A percentile compares a stretch with the other conserved stretches of the same genome.
Evolutionary conservation across 2,113 vertebrate species (phyloP).

Genomic region (Burhinus bistriatus): DNA sequence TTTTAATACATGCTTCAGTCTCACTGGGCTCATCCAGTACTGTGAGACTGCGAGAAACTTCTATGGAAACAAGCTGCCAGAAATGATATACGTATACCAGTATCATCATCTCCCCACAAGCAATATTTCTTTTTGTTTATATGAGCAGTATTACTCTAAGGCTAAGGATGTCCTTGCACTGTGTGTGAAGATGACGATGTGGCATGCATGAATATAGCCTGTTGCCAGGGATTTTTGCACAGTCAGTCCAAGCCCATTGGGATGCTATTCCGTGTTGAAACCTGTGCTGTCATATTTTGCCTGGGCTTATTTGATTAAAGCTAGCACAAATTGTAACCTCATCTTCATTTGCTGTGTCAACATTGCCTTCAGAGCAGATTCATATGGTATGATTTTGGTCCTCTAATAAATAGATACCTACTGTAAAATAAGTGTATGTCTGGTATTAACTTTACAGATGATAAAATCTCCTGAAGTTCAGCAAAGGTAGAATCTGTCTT

Average conservation of each 20-base stretch:
- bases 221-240: neutral
- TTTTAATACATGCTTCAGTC: neutral
- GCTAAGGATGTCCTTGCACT: neutral
- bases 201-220: neutral
- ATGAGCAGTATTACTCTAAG: neutral
- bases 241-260: neutral
- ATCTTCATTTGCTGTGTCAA: neutral
- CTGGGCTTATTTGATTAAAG: neutral
- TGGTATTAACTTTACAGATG: neutral
- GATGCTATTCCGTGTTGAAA: neutral
- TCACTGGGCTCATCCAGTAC: neutral
- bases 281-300: neutral
- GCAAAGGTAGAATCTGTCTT: neutral
- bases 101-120: neutral
- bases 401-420: neutral
- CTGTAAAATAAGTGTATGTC: neutral
- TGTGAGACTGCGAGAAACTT: neutral
- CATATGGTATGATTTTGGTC: neutral
- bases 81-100: neutral
- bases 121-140: neutral
- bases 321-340: neutral
- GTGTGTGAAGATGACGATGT: fast-evolving
- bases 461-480: neutral
- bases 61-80: neutral
- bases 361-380: neutral